Evolutionary conservation across 2,797 vertebrate species (phyloP), one percentile per base, ranked within the genome.

Genomic region (Chlorospingus flavigularis): DNA sequence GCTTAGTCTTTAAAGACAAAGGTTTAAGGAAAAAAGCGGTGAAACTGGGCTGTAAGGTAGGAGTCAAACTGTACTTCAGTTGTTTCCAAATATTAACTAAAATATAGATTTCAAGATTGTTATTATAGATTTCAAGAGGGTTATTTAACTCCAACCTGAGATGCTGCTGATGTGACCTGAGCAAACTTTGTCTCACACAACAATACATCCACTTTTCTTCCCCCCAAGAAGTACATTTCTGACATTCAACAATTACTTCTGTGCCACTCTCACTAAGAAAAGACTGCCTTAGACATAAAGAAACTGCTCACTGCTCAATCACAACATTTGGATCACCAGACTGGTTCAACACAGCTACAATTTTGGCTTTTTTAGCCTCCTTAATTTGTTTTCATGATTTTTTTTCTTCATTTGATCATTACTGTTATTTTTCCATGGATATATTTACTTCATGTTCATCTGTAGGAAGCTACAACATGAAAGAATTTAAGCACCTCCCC

Each of bases 231-330:
- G 75, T 17, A 19, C 4, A 65, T 80, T 88, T 92, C 33, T 92
- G 68, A 92, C 94, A 94, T 73, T 39, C 13, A 93, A 70, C 63
- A 84, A 73, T 80, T 94, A 95, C 55, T 93, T 90, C 48, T 81
- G 45, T 75, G 72, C 39, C 63, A n/a, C 31, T 82, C 35, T 76
- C 28, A 51, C 39, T 17, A 30, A 37, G 33, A 61, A 82, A 86
- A 35, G 67, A 77, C n/a, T 68, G 37, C 19, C 66, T 37, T 31
- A 73, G 65, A 74, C 16, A 84, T 57, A 31, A 84, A 39, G 45
- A 96, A 94, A 94, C 75, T 94, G 26, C 53, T 94, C 45, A 40
- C 24, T 72, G 60, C 28, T 91, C 63, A 77, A 19, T 86, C 86
- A 88, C 58, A 86, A 50, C 45, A 33, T 81, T 84, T 88, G 94